Evolutionary conservation across 2,888 invertebrate species (phyloP).

Genomic region (Diarsia rubi): DNA sequence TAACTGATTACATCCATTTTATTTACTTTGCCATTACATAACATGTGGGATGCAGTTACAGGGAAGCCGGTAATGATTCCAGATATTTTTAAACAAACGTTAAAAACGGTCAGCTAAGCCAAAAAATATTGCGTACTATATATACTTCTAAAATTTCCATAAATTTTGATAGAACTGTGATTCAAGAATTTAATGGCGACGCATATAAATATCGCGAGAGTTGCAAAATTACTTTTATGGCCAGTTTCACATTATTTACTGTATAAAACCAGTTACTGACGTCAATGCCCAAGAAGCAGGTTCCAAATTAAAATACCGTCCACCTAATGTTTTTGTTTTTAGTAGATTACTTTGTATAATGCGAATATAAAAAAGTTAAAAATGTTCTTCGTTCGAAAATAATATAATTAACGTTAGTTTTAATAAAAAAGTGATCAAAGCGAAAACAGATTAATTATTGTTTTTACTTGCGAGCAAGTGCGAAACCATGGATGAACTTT

Average conservation of each 20-base stretch:
- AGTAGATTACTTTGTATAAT: slow-evolving; percentile 45
- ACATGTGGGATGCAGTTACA: neutral
- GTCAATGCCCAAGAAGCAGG: slow-evolving; percentile 73
- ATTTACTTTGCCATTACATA: too few relatives aligned
- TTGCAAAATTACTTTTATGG: slow-evolving; percentile 70
- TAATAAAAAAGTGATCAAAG: slow-evolving; percentile 31
- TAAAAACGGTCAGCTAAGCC: neutral
- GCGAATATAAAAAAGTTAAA: slow-evolving; percentile 42
- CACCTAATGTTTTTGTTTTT: slow-evolving; percentile 61
- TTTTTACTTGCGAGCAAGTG: slow-evolving; percentile 2
- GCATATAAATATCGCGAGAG: slow-evolving; percentile 57
- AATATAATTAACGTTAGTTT: slow-evolving; percentile 28
- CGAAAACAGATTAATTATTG: slow-evolving; percentile 18
- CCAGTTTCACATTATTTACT: slow-evolving; percentile 65
- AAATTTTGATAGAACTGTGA: slow-evolving; percentile 36
- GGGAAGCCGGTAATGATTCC: neutral
- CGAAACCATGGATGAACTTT: neutral
- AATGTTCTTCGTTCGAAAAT: slow-evolving; percentile 26
- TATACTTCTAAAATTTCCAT: slow-evolving; percentile 36
- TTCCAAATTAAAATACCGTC: slow-evolving; percentile 67
- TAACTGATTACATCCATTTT: too few relatives aligned
- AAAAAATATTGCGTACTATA: slow-evolving; percentile 3
- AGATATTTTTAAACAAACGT: neutral
- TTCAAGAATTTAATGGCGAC: slow-evolving; percentile 50
- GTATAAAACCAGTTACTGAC: slow-evolving; percentile 71